Evolutionary conservation across 2,113 vertebrate species (phyloP).

Genomic region (Coreoperca whiteheadi): DNA sequence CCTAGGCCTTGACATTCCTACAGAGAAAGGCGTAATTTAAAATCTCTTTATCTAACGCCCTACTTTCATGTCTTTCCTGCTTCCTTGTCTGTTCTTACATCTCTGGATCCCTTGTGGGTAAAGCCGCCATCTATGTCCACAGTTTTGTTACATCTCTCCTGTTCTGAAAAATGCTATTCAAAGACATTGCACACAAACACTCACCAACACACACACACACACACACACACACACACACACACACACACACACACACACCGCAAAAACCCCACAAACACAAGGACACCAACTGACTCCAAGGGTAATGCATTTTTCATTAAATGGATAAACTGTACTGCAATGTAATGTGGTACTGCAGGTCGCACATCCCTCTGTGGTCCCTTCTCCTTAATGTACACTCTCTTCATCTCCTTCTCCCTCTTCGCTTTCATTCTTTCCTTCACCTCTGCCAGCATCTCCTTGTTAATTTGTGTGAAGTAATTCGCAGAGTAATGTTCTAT

Average conservation of each 20-base stretch:
- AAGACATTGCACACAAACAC: conserved; percentile 6
- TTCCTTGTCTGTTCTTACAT: conserved; percentile 50
- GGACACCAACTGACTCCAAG: conserved; percentile 40
- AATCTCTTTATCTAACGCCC: conserved; percentile 58
- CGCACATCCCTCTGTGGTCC: conserved; percentile 15
- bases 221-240: conserved; percentile 5
- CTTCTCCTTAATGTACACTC: background rate
- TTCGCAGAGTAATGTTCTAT: background rate
- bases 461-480: conserved; percentile 13
- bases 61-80: conserved; percentile 55
- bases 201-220: background rate
- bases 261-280: conserved; percentile 38
- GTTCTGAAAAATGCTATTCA: conserved; percentile 37
- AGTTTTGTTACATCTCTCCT: conserved; percentile 46
- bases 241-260: conserved; percentile 11
- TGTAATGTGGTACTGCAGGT: conserved; percentile 18
- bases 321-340: conserved; percentile 33
- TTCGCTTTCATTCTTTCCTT: background rate
- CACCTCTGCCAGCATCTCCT: conserved; percentile 5
- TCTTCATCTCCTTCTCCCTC: background rate
- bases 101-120: conserved; percentile 43
- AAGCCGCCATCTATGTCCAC: conserved; percentile 42
- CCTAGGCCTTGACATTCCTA: conserved; percentile 33
- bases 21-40: conserved; percentile 40
- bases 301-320: conserved; percentile 65